Percentiles rank a stretch among this genome's conserved stretches.
These are phyloP conservation scores for Drosophila gaucha DNA, from an alignment of 2,888 invertebrate species.

Conservation along the genomic window DNA sequence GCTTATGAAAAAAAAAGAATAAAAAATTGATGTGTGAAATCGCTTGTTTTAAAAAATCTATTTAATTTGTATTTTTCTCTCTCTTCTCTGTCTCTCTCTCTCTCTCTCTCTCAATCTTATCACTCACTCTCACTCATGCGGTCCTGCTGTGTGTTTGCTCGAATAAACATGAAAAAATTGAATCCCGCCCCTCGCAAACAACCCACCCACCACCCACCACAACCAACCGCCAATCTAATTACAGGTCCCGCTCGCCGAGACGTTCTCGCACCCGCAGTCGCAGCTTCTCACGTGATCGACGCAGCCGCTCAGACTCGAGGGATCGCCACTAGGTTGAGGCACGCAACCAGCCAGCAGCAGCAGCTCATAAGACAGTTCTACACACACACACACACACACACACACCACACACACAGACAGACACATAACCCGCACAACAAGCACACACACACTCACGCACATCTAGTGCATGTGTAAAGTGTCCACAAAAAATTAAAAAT, in stretches of 20 bases:
- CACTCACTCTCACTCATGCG: conserved; percentile 16
- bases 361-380: conserved; percentile 10
- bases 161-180: neutral
- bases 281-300: conserved; percentile 86
- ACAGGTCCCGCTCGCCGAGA: conserved; percentile 84
- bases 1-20: conserved; percentile 9
- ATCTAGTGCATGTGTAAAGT: conserved; percentile 9
- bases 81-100: conserved; percentile 30
- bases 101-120: conserved; percentile 17
- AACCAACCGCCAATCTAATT: conserved; percentile 59
- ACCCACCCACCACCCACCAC: conserved; percentile 15
- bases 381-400: conserved; percentile 2
- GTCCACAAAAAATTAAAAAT: conserved; percentile 1
- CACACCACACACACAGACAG: conserved; percentile 8
- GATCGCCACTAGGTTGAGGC: conserved; percentile 85
- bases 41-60: conserved; percentile 41
- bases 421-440: neutral
- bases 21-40: conserved; percentile 15
- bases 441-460: conserved; percentile 9
- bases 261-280: conserved; percentile 85
- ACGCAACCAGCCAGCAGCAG: conserved; percentile 2
- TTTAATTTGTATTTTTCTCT: conserved; percentile 64
- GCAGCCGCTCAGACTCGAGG: conserved; percentile 87
- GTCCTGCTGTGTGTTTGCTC: conserved; percentile 35
- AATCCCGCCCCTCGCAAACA: neutral